Base-by-base conservation (phyloP, 2,113 vertebrate species). In the Pimephales promelas region DNA sequence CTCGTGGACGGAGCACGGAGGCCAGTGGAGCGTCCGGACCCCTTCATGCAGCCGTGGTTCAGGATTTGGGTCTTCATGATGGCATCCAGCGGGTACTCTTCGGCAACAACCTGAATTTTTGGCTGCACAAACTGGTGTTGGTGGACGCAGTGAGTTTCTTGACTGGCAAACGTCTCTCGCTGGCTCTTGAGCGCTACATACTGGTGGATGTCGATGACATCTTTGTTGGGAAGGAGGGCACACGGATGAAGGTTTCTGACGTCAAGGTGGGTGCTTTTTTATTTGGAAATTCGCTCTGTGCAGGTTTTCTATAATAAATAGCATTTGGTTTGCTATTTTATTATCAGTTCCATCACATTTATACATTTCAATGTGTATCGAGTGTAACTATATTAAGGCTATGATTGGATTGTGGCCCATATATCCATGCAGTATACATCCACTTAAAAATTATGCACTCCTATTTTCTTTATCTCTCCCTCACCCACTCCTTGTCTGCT, bases 181-280 rank as follows among this genome's bases (percentile, higher is more conserved):
- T 97, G 81, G 92, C 95, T 3, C 90, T 97, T 3, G 95, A 97
- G 80, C 96, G 96, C 82, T 97, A 97, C 87, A 89, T 97, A 82
- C 91, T 97, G 81, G 96, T 97, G 86, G 96, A 97, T 89, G 96
- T 97, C 0, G 96, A 97, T 0, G 96, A 97, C 91, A 97, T 97
- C 88, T 97, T 97, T 14, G 96, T 97, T 83, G 96, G 96, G 90
- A 97, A 97, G 87, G 96, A 97, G 87, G 96, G 96, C 83, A 97
- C 96, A 0, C 94, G 96, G 86, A 97, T 97, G 96, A 97, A 96
- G 81, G 95, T 95, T 86, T 94, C 96, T 79, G 96, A 97, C 0
- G 96, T 97, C 85, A 96, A 97, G 96, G 96, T 97, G 90, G 13
- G 79, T 36, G 3, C 11, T n/a, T 7, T n/a, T 14, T 45, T 59